Evolutionary conservation across 2,113 vertebrate species (phyloP), one percentile per base, ranked within the genome.

Genomic region (Callithrix jacchus): DNA sequence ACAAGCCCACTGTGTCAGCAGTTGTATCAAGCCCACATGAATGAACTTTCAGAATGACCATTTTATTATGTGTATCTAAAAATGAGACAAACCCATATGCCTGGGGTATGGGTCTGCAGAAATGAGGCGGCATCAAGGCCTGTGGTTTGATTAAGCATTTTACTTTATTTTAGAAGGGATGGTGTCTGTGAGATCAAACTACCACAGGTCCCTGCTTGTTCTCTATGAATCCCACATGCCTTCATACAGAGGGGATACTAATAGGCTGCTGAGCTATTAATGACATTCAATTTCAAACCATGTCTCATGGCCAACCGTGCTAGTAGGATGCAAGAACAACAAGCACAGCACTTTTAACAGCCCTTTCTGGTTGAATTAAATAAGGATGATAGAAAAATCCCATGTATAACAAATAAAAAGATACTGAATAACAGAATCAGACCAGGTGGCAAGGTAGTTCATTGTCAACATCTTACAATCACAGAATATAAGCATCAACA

Each of bases 11-110:
- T 89, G 89, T 96, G 97, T 95, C 95, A 96, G 96, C 89, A 96
- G 96, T 97, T 97, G 97, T 96, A 95, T 83, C 91, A 80, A 61
- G 9, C 94, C 93, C 90, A 97, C 95, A 96, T 96, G 96, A 97
- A 97, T 95, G 97, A 97, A 97, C 91, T 91, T 98, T 79, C 71
- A 79, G 94, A 98, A 96, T 96, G 96, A 98, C 93, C 91, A 52
- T 97, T 96, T 93, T 97, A 97, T 98, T 97, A 97, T 97, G 93
- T 96, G 97, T 95, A 95, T 95, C 97, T 97, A 97, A 95, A 97
- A 97, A 96, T 96, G 96, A 97, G 95, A 94, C 86, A 96, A 92
- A 87, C 80, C 91, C 88, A 95, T 89, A 84, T 52, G 70, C 94
- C 96, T 97, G 95, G 87, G 95, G 93, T 89, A 54, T 76, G 40